phyloP scores from a whole-genome alignment of 2,797 vertebrate genomes.

The Leptoclinus maculatus region DNA sequence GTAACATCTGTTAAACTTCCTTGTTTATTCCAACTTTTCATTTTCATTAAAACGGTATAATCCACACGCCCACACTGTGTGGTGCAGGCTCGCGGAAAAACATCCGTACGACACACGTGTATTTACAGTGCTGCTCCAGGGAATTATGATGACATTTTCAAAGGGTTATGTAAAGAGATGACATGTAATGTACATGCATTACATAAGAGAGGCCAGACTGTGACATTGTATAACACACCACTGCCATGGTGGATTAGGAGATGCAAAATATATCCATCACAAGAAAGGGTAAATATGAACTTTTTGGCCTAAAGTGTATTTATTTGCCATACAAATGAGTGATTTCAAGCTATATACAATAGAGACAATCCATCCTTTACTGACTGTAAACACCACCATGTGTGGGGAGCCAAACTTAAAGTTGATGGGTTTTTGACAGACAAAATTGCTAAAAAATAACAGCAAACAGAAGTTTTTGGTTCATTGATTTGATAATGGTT shows the following conservation, averaged over 20 bases:
- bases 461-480: neutral
- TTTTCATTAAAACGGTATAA: constrained; percentile 12
- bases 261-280: neutral
- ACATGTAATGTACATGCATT: neutral
- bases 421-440: neutral
- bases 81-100: neutral
- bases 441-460: neutral
- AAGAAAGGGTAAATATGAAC: neutral
- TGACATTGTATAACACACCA: neutral
- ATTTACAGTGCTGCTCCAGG: neutral
- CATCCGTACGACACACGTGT: neutral
- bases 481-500: neutral
- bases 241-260: neutral
- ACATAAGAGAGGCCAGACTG: neutral
- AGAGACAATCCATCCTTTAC: neutral
- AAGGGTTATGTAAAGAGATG: neutral
- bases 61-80: neutral
- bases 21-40: constrained; percentile 26
- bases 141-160: neutral
- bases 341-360: neutral
- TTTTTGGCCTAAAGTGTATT: neutral
- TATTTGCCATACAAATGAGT: neutral
- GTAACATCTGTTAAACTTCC: constrained; percentile 18
- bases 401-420: neutral
- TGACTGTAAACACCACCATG: too few species aligned